phyloP scores from a whole-genome alignment of 2,888 invertebrate species.

The Cryptus armator region DNA sequence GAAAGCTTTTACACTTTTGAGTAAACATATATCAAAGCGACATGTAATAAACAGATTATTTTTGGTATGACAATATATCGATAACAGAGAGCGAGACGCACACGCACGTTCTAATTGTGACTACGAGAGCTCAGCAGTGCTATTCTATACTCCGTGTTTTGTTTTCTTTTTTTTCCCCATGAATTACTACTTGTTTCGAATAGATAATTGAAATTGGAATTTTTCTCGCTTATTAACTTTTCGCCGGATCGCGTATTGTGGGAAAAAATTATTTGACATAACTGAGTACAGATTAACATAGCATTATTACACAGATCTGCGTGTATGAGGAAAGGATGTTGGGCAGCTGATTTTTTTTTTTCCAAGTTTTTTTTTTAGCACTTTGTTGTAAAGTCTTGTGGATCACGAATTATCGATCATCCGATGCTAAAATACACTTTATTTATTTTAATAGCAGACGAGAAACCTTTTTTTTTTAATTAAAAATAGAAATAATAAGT shows the following conservation, averaged over 20 bases:
- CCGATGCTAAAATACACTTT: background rate
- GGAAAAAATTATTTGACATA: background rate
- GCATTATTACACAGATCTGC: conserved; percentile 61
- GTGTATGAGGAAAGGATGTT: conserved; percentile 47
- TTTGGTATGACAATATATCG: conserved; percentile 8
- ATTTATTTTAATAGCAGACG: background rate
- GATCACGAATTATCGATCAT: background rate
- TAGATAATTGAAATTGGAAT: background rate
- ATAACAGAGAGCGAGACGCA: conserved; percentile 34
- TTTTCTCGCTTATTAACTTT: background rate
- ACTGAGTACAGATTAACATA: conserved; percentile 48
- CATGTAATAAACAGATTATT: conserved; percentile 50
- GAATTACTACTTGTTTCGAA: background rate
- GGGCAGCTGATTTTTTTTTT: conserved; percentile 35
- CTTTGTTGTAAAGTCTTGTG: conserved; percentile 7
- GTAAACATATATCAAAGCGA: conserved; percentile 49
- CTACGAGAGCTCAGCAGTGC: conserved; percentile 56
- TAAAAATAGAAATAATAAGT: background rate
- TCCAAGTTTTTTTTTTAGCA: background rate
- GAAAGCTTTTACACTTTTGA: conserved; percentile 42
- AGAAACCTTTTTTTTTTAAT: background rate
- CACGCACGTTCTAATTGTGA: conserved; percentile 54
- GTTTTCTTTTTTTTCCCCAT: background rate
- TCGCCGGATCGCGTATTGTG: background rate
- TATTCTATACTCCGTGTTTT: conserved; percentile 47